Conservation (phyloP, 2,797 vertebrate genomes). For the Hypotaenidia okinawae region DNA sequence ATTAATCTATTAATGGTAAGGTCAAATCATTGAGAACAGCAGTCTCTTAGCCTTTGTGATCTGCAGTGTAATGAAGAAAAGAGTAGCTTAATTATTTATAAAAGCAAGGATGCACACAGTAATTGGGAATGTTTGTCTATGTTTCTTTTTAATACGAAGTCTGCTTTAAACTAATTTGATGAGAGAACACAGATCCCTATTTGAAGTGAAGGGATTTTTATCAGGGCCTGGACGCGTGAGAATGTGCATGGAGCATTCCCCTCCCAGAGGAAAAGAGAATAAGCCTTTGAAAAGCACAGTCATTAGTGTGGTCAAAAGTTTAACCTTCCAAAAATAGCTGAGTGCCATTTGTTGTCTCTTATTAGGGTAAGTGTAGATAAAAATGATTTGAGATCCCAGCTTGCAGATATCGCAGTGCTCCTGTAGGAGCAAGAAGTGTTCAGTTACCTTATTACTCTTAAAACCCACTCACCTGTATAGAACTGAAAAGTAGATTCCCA, state of each 20-base stretch:
- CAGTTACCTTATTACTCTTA: neutral
- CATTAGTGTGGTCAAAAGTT: neutral
- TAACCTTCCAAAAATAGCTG: neutral
- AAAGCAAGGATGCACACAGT: neutral
- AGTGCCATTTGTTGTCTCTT: neutral
- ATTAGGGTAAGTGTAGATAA: neutral
- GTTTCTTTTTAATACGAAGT: neutral
- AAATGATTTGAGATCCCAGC: neutral
- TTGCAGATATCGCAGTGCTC: neutral
- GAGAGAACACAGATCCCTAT: neutral
- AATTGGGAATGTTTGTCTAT: neutral
- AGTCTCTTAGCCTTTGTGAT: conserved; percentile 46
- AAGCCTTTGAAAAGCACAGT: neutral
- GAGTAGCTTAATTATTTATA: neutral
- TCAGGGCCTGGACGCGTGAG: neutral
- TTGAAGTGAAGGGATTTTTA: neutral
- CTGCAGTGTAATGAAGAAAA: neutral
- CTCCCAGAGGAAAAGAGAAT: neutral
- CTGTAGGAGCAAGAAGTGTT: neutral
- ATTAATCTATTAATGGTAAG: neutral
- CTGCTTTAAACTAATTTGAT: neutral
- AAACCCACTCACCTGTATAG: neutral
- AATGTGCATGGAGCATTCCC: neutral
- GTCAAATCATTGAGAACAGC: neutral
- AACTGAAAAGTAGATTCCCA: neutral